These are phyloP conservation scores for Ficedula albicollis DNA, from an alignment of 2,797 vertebrate genomes.

Conservation along the genomic window DNA sequence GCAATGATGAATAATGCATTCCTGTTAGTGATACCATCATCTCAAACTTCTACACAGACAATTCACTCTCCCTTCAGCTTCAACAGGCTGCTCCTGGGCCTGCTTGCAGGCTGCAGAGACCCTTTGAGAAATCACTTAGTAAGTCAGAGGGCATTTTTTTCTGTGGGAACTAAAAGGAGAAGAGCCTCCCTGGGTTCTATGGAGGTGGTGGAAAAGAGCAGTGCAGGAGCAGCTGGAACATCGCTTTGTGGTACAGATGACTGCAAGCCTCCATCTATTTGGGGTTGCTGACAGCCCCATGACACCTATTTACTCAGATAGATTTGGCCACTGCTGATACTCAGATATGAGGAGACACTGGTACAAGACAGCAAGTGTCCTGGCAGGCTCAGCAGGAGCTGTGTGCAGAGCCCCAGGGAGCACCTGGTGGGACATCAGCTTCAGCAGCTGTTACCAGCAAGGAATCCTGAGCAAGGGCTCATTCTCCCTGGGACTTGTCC, in stretches of 20 bases:
- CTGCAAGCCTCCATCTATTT: not conserved
- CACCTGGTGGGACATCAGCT: not conserved
- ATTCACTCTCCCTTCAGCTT: not conserved
- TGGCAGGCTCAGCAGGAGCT: not conserved
- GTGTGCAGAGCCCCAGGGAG: not conserved
- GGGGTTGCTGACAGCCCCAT: not conserved
- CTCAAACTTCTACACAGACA: not conserved
- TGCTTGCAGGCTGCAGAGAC: slow-evolving; percentile 5
- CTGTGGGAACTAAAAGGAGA: not conserved
- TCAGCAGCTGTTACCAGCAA: not conserved
- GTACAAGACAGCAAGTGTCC: not conserved
- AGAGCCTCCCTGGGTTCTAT: not conserved
- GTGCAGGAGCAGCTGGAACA: not conserved
- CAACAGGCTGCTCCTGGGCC: not conserved
- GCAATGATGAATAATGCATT: slow-evolving; percentile 49
- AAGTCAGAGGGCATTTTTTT: not conserved
- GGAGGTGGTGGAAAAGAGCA: not conserved
- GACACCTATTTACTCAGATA: not conserved
- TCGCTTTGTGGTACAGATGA: not conserved
- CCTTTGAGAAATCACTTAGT: not conserved
- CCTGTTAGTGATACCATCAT: not conserved
- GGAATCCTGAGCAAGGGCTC: not conserved
- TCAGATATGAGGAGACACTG: not conserved
- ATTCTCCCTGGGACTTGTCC: not conserved
- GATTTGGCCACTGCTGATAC: not conserved